Base-by-base conservation (phyloP, 2,888 invertebrate species). In the Tortricodes alternella region DNA sequence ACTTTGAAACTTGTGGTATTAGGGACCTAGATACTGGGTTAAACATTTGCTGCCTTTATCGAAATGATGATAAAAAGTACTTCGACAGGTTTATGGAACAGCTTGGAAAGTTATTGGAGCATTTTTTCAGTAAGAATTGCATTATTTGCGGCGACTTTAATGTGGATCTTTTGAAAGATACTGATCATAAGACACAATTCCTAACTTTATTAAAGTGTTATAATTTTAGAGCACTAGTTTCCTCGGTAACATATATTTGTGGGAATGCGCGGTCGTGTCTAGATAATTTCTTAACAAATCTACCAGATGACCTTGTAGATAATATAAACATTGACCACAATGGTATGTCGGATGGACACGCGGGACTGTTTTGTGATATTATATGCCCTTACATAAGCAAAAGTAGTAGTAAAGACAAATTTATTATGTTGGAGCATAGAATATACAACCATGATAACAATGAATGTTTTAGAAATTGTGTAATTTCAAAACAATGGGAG, bases 241-340 rank as follows among this genome's bases (percentile, higher is more conserved):
- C 8, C 2, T 3, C 16, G 2, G 11, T 9, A 3, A 37, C 37
- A n/a, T 37, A 35, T 13, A 18, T 7, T 5, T 7, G 37, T 9
- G 9, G 23, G 11, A 6, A 37, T 2, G 9, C 23, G 8, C 9
- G 23, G 11, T 48, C 48, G 0, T 48, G 48, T 13, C n/a, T 48
- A 6, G 48, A 48, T 9, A 48, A 48, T n/a, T 8, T 48, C 4
- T 23, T 48, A 1, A 48, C 46, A 5, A 48, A 48, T 48, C 5
- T 48, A 7, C 27, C 27, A 11, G 24, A 38, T 2, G 7, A 6
- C 5, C 4, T 6, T 8, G 16, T 48, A 0, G 2, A 3, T 3
- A 9, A 5, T 1, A 11, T 9, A 2, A 7, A 5, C 5, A n/a
- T 48, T n/a, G 48, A 48, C 18, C 48, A 48, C 6, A 48, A 38